Base-by-base conservation (phyloP, 2,888 invertebrate genomes). In the Microctonus brassicae region DNA sequence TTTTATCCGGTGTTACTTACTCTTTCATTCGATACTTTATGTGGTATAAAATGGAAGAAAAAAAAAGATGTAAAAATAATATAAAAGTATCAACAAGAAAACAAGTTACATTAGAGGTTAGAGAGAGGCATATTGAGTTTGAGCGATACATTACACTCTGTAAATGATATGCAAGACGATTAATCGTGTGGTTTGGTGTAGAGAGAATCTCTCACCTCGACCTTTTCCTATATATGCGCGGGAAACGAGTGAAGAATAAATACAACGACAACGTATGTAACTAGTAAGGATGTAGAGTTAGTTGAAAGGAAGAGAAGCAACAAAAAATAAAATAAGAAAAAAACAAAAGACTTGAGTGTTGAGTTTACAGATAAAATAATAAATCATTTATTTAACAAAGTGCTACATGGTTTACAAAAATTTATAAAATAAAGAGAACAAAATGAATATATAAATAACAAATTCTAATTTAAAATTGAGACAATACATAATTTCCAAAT, bases 341-440 rank as follows among this genome's bases (percentile, higher is more conserved):
- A 17, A 7, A 17, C 5, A 47, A n/a, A n/a, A n/a, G n/a, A n/a
- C n/a, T n/a, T n/a, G n/a, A 6, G 17, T 47, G 47, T 17, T 47
- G 47, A 58, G 17, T 61, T 52, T 70, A 64, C 58, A 60, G 58
- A 70, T 70, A 70, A 64, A 70, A n/a, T n/a, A n/a, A n/a, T n/a
- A n/a, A n/a, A n/a, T n/a, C n/a, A n/a, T n/a, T n/a, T n/a, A n/a
- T n/a, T n/a, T n/a, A n/a, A n/a, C n/a, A n/a, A n/a, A n/a, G n/a
- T n/a, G n/a, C n/a, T n/a, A n/a, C n/a, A n/a, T n/a, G n/a, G n/a
- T n/a, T n/a, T n/a, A n/a, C n/a, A n/a, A n/a, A n/a, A n/a, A n/a
- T n/a, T n/a, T n/a, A n/a, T n/a, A n/a, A n/a, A n/a, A n/a, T n/a
- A n/a, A n/a, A n/a, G n/a, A n/a, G n/a, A n/a, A n/a, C n/a, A n/a